Percentiles rank a stretch among this genome's conserved stretches.
phyloP scores from a whole-genome alignment of 2,888 invertebrate species.

The Hesperia comma region DNA sequence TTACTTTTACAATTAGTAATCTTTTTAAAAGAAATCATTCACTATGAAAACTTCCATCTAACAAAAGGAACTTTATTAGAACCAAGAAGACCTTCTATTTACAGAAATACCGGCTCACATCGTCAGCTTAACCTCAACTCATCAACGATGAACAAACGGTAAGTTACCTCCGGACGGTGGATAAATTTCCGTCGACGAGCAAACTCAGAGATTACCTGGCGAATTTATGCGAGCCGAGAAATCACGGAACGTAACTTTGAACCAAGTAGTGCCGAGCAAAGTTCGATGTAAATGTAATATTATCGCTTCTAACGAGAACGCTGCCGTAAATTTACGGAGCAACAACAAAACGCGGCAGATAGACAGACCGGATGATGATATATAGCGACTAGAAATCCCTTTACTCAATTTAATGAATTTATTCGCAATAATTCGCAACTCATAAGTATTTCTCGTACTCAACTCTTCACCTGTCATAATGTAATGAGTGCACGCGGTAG shows the following conservation, averaged over 20 bases:
- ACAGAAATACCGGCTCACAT: background rate
- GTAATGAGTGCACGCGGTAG: too few relatives aligned
- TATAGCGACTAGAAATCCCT: background rate
- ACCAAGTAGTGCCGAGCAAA: background rate
- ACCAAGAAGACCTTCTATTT: background rate
- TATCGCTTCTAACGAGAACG: constrained; percentile 12
- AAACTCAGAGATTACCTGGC: constrained; percentile 14
- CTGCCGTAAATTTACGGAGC: constrained; percentile 9
- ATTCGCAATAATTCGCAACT: too few relatives aligned
- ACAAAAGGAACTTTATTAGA: too few relatives aligned
- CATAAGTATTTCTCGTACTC: too few relatives aligned
- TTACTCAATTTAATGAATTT: background rate
- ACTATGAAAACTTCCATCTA: too few relatives aligned
- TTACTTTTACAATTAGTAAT: too few relatives aligned
- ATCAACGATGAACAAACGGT: background rate
- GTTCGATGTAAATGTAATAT: constrained; percentile 8
- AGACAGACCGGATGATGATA: constrained; percentile 5
- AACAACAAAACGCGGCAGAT: constrained; percentile 15
- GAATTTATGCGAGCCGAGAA: constrained; percentile 20
- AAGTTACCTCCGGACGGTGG: constrained; percentile 4
- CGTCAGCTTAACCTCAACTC: background rate
- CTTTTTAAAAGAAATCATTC: too few relatives aligned
- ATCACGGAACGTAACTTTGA: constrained; percentile 10
- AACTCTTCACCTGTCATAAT: too few relatives aligned
- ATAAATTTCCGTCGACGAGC: constrained; percentile 13